A percentile compares a stretch with the other conserved stretches of the same genome.
Evolutionary conservation across 2,888 invertebrate species (phyloP).

Genomic region (Dasysyrphus tricinctus): DNA sequence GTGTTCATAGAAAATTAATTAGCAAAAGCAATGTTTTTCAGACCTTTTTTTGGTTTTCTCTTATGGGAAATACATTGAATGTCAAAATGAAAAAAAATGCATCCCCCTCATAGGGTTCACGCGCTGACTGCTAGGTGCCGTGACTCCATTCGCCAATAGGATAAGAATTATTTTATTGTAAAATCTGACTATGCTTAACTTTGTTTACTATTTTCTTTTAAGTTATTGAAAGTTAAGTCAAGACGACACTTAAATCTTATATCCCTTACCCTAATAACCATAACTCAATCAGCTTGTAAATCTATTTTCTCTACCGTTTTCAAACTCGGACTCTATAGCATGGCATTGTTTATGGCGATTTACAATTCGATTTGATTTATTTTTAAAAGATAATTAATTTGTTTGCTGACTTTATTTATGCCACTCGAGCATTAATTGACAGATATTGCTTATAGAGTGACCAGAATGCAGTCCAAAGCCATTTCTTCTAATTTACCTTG

Average conservation of each 20-base stretch:
- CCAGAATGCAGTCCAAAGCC: constrained; percentile 21
- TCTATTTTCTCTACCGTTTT: constrained; percentile 57
- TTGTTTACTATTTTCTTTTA: no score
- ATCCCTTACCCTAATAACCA: constrained; percentile 56
- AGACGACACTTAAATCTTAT: constrained; percentile 32
- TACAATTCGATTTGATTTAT: constrained; percentile 77
- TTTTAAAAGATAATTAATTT: constrained; percentile 75
- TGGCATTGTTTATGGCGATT: constrained; percentile 76
- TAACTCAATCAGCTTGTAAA: constrained; percentile 64
- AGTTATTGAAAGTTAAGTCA: constrained; percentile 12
- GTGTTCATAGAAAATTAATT: no score
- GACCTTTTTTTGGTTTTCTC: no score
- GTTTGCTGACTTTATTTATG: constrained; percentile 75
- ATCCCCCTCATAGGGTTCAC: no score
- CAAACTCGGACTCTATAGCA: constrained; percentile 31
- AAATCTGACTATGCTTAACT: no score
- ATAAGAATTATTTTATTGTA: no score
- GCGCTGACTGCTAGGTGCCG: no score
- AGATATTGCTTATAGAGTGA: constrained; percentile 62
- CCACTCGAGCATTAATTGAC: constrained; percentile 72
- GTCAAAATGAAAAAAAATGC: no score
- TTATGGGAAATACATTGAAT: no score
- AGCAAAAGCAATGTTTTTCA: no score
- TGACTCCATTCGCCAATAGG: no score
- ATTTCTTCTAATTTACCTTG: constrained; percentile 27